These are phyloP conservation scores for Sylvia borin DNA, from an alignment of 2,797 vertebrate genomes.

Conservation along the genomic window DNA sequence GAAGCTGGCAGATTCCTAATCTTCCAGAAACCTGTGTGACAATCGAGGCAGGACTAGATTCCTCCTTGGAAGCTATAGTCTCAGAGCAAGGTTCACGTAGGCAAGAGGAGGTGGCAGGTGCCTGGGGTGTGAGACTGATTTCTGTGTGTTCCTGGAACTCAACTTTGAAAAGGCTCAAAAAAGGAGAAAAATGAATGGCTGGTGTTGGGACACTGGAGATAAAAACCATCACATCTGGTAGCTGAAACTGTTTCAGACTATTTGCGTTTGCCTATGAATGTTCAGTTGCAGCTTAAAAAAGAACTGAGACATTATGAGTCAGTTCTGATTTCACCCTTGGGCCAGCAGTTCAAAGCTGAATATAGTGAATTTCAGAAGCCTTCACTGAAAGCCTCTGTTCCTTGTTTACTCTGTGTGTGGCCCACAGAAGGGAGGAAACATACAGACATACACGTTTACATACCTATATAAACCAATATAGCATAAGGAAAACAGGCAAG, in stretches of 20 bases:
- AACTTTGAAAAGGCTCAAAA: background rate
- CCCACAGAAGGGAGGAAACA: background rate
- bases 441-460: background rate
- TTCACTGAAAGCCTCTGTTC: background rate
- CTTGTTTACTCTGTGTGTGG: background rate
- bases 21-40: background rate
- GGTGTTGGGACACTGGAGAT: background rate
- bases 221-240: background rate
- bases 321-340: background rate
- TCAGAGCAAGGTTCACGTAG: background rate
- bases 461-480: background rate
- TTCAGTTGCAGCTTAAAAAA: background rate
- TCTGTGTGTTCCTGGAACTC: background rate
- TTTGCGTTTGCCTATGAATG: background rate
- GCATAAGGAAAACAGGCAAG: background rate
- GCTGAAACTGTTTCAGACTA: background rate
- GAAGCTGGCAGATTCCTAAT: fast-evolving
- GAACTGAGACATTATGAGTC: background rate
- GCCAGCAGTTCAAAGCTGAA: background rate
- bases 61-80: background rate
- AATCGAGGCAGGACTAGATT: background rate
- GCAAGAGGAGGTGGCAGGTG: background rate
- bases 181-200: background rate
- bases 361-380: background rate
- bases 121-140: background rate